A percentile compares a stretch with the other conserved stretches of the same genome.
phyloP scores from a whole-genome alignment of 2,797 vertebrate genomes.

The Intellagama lesueurii region DNA sequence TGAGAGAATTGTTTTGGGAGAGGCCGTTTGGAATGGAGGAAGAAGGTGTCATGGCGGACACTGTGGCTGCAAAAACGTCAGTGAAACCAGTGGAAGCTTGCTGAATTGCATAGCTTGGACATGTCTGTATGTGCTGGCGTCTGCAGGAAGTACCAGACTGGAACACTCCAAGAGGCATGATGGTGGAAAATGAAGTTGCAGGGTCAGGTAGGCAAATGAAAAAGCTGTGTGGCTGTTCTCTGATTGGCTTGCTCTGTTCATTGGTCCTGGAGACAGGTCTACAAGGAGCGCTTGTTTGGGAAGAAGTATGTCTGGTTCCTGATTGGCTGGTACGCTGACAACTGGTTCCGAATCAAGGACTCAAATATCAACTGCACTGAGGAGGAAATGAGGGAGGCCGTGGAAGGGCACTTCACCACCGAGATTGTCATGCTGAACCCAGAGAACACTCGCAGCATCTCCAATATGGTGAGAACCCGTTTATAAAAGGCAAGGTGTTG shows the following conservation, averaged over 20 bases:
- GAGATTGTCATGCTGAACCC: slow-evolving; percentile 98
- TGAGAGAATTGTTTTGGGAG: no score
- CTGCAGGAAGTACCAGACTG: not conserved
- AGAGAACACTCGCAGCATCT: slow-evolving; percentile 92
- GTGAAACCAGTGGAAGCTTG: not conserved
- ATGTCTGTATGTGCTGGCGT: no score
- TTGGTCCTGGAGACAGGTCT: slow-evolving; percentile 82
- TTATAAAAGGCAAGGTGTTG: not conserved
- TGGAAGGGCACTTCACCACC: slow-evolving; percentile 95
- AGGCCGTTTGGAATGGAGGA: not conserved
- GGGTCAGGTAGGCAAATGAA: not conserved
- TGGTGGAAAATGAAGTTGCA: no score
- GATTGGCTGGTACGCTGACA: slow-evolving; percentile 97
- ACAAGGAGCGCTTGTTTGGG: slow-evolving; percentile 95
- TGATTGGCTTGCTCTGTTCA: not conserved
- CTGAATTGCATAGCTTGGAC: not conserved
- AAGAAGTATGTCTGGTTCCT: slow-evolving; percentile 98
- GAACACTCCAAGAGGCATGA: not conserved
- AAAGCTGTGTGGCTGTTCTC: not conserved
- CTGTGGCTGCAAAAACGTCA: not conserved
- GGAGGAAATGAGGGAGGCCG: slow-evolving; percentile 94
- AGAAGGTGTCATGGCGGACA: not conserved
- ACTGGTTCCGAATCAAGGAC: slow-evolving; percentile 96
- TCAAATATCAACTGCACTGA: slow-evolving; percentile 94
- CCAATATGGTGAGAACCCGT: slow-evolving; percentile 88